Conservation (phyloP, 2,888 invertebrate genomes). For the Catocala sponsa region DNA sequence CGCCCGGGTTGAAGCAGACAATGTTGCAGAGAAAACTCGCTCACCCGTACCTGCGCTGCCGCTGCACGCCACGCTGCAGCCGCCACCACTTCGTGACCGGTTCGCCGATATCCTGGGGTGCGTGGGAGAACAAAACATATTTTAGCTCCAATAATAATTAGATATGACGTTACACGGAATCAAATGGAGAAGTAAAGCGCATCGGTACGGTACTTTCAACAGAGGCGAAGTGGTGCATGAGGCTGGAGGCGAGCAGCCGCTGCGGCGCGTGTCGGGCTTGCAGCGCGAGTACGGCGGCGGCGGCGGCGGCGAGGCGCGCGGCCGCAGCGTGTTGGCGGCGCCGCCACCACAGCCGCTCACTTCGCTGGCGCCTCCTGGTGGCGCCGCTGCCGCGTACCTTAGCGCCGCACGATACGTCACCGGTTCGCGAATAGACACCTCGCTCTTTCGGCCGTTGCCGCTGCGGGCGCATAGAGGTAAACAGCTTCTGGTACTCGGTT, state of each 20-base stretch:
- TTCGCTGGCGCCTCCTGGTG: constrained; percentile 57
- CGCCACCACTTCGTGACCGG: constrained; percentile 84
- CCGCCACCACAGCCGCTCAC: constrained; percentile 32
- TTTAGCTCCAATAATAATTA: not conserved
- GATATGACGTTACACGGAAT: too few relatives aligned
- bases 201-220: constrained; percentile 8
- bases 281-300: constrained; percentile 30
- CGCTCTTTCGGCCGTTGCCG: constrained; percentile 79
- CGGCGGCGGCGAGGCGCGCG: constrained; percentile 37
- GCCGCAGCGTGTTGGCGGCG: constrained; percentile 50
- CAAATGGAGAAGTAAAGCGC: too few relatives aligned
- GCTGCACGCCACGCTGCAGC: constrained; percentile 29
- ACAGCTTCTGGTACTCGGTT: not conserved
- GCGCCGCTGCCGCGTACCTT: constrained; percentile 93
- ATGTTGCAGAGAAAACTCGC: constrained; percentile 31
- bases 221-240: constrained; percentile 77
- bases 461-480: constrained; percentile 73
- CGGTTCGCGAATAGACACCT: constrained; percentile 87
- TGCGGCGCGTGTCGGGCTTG: constrained; percentile 53
- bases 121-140: not conserved
- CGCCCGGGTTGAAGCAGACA: constrained; percentile 45
- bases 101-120: constrained; percentile 93
- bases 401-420: constrained; percentile 94
- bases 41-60: constrained; percentile 35
- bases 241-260: constrained; percentile 49